Evolutionary conservation across 1,140 invertebrate species (phyloP).

Genomic region (Rhopalosiphum padi): DNA sequence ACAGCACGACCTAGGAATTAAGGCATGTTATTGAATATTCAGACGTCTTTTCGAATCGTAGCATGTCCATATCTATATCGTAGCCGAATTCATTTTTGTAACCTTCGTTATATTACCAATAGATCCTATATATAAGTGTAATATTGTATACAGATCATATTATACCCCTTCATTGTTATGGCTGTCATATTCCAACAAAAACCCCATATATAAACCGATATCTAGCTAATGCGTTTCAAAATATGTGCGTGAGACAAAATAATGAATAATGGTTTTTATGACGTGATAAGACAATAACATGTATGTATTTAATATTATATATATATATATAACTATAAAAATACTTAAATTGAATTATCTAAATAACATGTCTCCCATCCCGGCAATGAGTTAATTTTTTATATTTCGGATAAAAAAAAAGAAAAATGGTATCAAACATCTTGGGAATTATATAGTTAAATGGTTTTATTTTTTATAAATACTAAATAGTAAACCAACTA

Average conservation of each 20-base stretch:
- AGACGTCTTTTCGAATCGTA: neutral
- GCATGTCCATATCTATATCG: too few relatives aligned
- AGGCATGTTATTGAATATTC: neutral
- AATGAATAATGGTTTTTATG: constrained; percentile 29
- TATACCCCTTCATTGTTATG: constrained; percentile 6
- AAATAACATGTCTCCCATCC: neutral
- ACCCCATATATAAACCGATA: constrained; percentile 20
- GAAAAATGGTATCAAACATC: neutral
- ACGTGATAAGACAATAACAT: neutral
- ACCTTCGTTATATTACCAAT: neutral
- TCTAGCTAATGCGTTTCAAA: constrained; percentile 13
- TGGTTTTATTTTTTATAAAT: neutral
- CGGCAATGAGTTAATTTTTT: neutral
- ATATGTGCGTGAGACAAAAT: constrained; percentile 14
- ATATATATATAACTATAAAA: neutral
- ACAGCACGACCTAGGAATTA: neutral
- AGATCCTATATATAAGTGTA: neutral
- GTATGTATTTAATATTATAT: neutral
- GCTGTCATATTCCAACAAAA: constrained; percentile 15
- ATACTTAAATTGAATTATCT: neutral
- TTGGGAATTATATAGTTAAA: neutral
- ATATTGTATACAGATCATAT: neutral
- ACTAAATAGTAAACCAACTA: neutral
- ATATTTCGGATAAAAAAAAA: neutral
- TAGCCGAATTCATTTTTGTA: neutral